These are phyloP conservation scores for Hydractinia echinata DNA, from an alignment of 30 jellyfish, hydroid and myxozoan genomes.

Conservation along the genomic window DNA sequence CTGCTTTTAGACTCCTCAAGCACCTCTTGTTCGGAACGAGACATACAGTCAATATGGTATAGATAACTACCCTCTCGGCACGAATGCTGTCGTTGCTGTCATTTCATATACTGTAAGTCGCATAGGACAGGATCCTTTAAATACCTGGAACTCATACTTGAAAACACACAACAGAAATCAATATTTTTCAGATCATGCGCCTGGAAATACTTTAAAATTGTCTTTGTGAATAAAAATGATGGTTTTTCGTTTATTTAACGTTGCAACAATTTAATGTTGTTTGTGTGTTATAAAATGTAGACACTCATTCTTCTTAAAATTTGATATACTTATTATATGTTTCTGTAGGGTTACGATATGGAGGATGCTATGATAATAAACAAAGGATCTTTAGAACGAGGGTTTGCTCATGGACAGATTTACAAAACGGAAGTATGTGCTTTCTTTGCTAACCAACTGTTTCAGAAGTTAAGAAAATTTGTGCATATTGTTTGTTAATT, in stretches of 20 bases:
- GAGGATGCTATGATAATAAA: slow-evolving; percentile 96
- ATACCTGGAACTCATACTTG: too few relatives aligned
- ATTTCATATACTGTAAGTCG: slow-evolving; percentile 90
- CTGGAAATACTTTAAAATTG: neutral
- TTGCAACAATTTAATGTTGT: neutral
- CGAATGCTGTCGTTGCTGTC: slow-evolving; percentile 99
- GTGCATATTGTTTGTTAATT: neutral
- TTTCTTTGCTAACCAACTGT: too few relatives aligned
- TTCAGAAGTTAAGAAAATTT: too few relatives aligned
- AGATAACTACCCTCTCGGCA: slow-evolving; percentile 94
- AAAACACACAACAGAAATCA: too few relatives aligned
- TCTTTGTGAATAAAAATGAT: neutral
- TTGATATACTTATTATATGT: neutral
- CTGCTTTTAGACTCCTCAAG: slow-evolving; percentile 74
- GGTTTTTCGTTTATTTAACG: neutral
- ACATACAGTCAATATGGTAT: slow-evolving; percentile 74
- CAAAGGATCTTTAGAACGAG: slow-evolving; percentile 84
- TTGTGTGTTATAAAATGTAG: neutral
- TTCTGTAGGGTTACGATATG: slow-evolving; percentile 89
- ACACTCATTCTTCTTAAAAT: neutral
- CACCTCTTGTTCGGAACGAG: slow-evolving; percentile 84
- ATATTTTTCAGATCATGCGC: too few relatives aligned
- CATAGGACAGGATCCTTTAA: neutral
- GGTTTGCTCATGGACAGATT: slow-evolving; percentile 78
- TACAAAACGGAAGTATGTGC: slow-evolving; percentile 72